These are phyloP conservation scores for Drosophila virilis DNA, from an alignment of 1,140 invertebrate species.

Conservation along the genomic window DNA sequence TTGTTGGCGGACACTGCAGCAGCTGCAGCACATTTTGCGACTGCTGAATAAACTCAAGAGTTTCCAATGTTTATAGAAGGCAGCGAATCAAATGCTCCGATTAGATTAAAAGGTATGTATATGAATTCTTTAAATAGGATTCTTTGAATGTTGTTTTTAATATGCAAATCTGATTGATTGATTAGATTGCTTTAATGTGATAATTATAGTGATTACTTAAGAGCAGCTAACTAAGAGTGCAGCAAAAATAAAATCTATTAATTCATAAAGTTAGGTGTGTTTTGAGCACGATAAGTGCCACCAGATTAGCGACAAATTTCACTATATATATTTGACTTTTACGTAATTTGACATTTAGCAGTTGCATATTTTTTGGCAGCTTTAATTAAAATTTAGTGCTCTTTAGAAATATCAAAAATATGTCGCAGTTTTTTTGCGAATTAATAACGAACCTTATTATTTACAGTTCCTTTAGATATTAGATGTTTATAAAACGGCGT, in stretches of 20 bases:
- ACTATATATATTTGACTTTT: background rate
- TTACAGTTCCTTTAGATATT: too few relatives aligned
- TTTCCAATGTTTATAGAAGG: conserved; percentile 8
- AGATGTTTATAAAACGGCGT: too few relatives aligned
- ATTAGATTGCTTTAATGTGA: conserved; percentile 3
- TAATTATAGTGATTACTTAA: too few relatives aligned
- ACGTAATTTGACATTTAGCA: background rate
- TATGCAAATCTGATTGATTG: conserved; percentile 7
- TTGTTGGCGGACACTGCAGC: conserved; percentile 71
- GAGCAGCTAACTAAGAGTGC: background rate
- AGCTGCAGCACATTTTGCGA: conserved; percentile 69
- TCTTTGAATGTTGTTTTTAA: background rate
- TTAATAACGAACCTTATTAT: too few relatives aligned
- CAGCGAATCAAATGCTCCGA: background rate
- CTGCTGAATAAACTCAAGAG: conserved; percentile 4
- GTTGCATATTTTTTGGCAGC: background rate
- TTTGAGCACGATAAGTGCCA: background rate
- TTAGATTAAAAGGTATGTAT: conserved; percentile 24
- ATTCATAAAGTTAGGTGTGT: background rate
- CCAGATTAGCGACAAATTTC: background rate
- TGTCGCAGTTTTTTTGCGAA: too few relatives aligned
- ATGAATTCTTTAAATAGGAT: background rate
- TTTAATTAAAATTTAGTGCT: too few relatives aligned
- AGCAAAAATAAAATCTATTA: background rate
- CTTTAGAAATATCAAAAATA: too few relatives aligned